Evolutionary conservation across 2,113 vertebrate species (phyloP), one percentile per base, ranked within the genome.

Genomic region (Catharus fuscescens): DNA sequence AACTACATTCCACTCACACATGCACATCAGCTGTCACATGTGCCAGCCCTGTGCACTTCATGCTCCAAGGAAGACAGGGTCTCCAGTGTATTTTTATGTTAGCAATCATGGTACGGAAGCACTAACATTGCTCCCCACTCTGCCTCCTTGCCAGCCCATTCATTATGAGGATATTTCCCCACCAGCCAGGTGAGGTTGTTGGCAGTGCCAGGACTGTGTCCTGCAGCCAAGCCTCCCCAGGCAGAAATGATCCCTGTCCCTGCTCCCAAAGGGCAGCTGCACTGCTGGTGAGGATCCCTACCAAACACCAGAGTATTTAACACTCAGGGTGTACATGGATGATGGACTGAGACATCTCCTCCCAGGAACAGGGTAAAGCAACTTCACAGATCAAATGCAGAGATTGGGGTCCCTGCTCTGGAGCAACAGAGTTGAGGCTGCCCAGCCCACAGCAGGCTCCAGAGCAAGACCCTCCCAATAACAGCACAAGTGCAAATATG

Each of bases 321-420:
- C 32, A 34, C 36, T 71, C 1, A 42, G 32, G 28, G 19, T 62
- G n/a, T 1, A 25, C 19, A 36, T 20, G 34, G 44, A 21, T 5
- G 29, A 59, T 0, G 0, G 78, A 45, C 29, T 5, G 26, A 71
- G 47, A 24, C 6, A 8, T 29, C 82, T 78, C 65, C 32, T 84
- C 50, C 24, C 45, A 10, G 1, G 3, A 10, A 24, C 0, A 40
- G 29, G 12, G 20, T 44, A 34, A 64, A 85, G 21, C 4, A 85
- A 67, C 23, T 79, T 52, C 57, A 15, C 12, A 0, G 3, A 20
- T n/a, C 24, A 42, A 36, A 81, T 10, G 28, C 34, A 45, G 45
- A 54, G 15, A 44, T 3, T 26, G 54, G 44, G 24, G 52, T 44
- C 23, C 52, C 29, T 5, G 13, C 65, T 53, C 74, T 13, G 62